Conservation (phyloP, 2,113 vertebrate genomes). For the Gadus macrocephalus region DNA sequence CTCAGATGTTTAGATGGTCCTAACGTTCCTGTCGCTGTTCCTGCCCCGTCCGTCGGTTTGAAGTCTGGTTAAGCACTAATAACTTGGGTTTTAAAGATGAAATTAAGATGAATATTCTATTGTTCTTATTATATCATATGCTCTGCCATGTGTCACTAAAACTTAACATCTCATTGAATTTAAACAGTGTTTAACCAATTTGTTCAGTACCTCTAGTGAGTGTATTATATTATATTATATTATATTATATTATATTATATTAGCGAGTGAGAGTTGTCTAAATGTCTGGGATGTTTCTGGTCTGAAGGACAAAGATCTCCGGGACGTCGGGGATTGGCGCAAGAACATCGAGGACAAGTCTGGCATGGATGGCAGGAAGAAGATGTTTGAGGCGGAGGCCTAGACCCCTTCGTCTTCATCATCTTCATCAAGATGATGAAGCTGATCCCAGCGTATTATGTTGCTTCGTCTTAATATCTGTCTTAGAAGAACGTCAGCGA, state of each 20-base stretch:
- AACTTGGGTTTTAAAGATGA: neutral
- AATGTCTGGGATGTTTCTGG: neutral
- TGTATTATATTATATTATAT: neutral
- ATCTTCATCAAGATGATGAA: neutral
- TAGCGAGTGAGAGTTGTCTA: too few species aligned
- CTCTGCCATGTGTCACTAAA: too few species aligned
- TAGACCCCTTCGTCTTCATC: conserved; percentile 64
- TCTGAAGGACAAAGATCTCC: conserved; percentile 80
- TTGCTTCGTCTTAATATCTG: too few species aligned
- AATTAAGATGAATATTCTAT: neutral
- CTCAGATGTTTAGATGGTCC: neutral
- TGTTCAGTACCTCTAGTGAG: neutral
- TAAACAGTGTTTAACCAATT: neutral
- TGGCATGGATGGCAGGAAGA: conserved; percentile 94
- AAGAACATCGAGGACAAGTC: conserved; percentile 95
- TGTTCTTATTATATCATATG: neutral
- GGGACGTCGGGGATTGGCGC: conserved; percentile 89
- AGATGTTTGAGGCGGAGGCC: conserved; percentile 94
- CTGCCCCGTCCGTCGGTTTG: too few species aligned
- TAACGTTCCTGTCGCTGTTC: neutral
- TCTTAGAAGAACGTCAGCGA: too few species aligned
- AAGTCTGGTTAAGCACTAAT: too few species aligned
- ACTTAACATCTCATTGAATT: too few species aligned
- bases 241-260: neutral
- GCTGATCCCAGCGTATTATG: neutral